Base-by-base conservation (phyloP, 2,888 invertebrate species). In the Drosophila neutralis region DNA sequence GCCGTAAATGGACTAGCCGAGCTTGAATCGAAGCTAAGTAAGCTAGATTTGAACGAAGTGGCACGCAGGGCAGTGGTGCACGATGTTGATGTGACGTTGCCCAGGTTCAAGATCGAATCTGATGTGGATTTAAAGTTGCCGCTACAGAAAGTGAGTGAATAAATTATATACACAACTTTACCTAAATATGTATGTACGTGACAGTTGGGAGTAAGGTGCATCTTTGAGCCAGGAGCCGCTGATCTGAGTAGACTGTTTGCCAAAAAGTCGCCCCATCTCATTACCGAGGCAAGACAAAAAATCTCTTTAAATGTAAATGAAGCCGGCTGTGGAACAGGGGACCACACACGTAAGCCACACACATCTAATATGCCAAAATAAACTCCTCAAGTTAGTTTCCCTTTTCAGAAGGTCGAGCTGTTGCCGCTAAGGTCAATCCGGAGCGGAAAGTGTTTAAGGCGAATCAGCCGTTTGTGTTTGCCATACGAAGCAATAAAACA, bases 81-180 rank as follows among this genome's bases (percentile, higher is more conserved):
- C 0, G 95, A 95, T 87, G 95, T 91, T 4, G 69, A 80, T 56
- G 94, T 97, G 10, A 93, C 94, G 6, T 82, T 97, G 51, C 97
- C 97, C 4, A 97, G 95, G 92, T 97, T 97, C 91, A 96, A 96
- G 92, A 95, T 97, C 54, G 97, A 97, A 92, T 94, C 95, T 7
- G 94, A 94, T 71, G 94, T 96, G 6, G 93, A 96, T 69, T 93
- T 97, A 49, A 94, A 94, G 5, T 91, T 93, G 0, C 84, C 95
- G 33, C 92, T 97, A 40, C 91, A 93, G 11, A 94, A 95, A 93
- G 97, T 97, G 93, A 65, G 66, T 11, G 2, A 8, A 13, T 4
- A 10, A 6, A 29, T 2, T 10, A 2, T 1, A 24, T 13, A 4
- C 0, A 15, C 2, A 54, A 8, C 2, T 21, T 21, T 13, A n/a